Percentiles rank a stretch among this genome's conserved stretches.
Conservation (phyloP, 2,888 invertebrate species). For the Protonemura montana region DNA sequence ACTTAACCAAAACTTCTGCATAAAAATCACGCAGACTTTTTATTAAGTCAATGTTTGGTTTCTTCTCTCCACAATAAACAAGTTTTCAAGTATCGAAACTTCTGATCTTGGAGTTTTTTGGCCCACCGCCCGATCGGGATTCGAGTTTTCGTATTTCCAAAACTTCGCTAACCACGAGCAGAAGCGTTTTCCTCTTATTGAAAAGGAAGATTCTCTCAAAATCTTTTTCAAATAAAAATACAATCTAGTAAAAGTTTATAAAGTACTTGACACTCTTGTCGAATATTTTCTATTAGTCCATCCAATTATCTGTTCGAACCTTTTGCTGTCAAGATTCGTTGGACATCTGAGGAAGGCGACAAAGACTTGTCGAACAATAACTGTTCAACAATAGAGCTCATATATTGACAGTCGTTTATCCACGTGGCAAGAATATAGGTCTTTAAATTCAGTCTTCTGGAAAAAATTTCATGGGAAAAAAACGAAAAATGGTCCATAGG, state of each 20-base stretch:
- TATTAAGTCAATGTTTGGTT: constrained; percentile 37
- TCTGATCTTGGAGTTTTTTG: constrained; percentile 38
- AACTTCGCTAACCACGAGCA: constrained; percentile 32
- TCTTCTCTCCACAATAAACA: constrained; percentile 40
- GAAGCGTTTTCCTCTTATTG: constrained; percentile 41
- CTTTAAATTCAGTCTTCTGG: background rate
- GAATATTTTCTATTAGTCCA: constrained; percentile 2
- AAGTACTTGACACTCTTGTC: constrained; percentile 34
- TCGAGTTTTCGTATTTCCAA: constrained; percentile 35
- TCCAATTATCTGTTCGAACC: constrained; percentile 29
- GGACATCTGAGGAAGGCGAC: background rate
- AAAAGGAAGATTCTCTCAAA: constrained; percentile 34
- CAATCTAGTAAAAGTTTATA: constrained; percentile 26
- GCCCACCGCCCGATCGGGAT: constrained; percentile 36
- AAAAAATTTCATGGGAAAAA: background rate
- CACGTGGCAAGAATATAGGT: background rate
- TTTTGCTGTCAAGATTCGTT: background rate
- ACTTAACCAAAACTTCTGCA: constrained; percentile 1
- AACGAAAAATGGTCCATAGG: background rate
- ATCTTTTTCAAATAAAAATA: constrained; percentile 27
- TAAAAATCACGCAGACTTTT: constrained; percentile 22
- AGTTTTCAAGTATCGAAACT: constrained; percentile 41
- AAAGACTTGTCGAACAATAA: background rate
- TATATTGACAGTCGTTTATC: constrained; percentile 3
- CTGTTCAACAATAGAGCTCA: background rate